Conservation (phyloP, 2,888 invertebrate genomes). For the Hermaeophaga mercurialis region DNA sequence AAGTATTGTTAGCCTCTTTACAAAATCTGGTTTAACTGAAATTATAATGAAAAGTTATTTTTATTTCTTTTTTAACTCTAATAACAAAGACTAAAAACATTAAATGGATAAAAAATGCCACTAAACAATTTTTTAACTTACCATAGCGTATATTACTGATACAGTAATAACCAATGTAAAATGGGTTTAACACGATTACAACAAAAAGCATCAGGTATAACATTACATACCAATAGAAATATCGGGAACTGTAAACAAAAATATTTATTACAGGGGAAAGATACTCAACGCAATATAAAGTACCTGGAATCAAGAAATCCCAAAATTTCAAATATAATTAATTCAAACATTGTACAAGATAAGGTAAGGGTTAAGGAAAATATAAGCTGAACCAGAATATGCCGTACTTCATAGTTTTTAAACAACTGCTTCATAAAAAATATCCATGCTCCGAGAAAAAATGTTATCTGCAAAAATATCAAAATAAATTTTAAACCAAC, state of each 20-base stretch:
- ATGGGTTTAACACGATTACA: constrained; percentile 94
- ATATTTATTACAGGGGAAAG: background rate
- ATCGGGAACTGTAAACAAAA: constrained; percentile 72
- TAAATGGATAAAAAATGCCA: constrained; percentile 4
- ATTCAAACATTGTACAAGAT: constrained; percentile 98
- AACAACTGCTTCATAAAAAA: constrained; percentile 98
- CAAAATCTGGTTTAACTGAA: constrained; percentile 75
- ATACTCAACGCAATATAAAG: background rate
- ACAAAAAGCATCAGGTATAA: constrained; percentile 89
- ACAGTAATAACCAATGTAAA: constrained; percentile 94
- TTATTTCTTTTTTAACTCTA: too few species aligned
- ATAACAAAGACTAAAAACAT: background rate
- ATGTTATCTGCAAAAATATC: constrained; percentile 72
- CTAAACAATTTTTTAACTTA: constrained; percentile 62
- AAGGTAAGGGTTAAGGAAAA: constrained; percentile 96
- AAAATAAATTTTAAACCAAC: too few species aligned
- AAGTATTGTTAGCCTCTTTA: constrained; percentile 77
- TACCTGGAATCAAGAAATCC: constrained; percentile 91
- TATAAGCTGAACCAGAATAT: constrained; percentile 90
- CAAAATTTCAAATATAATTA: constrained; percentile 98
- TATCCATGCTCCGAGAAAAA: constrained; percentile 96
- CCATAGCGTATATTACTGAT: constrained; percentile 87
- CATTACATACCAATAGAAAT: constrained; percentile 94
- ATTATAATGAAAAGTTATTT: constrained; percentile 22
- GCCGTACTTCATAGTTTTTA: constrained; percentile 96